Conservation (phyloP, 2,113 vertebrate genomes). For the Poeciliopsis retropinna region DNA sequence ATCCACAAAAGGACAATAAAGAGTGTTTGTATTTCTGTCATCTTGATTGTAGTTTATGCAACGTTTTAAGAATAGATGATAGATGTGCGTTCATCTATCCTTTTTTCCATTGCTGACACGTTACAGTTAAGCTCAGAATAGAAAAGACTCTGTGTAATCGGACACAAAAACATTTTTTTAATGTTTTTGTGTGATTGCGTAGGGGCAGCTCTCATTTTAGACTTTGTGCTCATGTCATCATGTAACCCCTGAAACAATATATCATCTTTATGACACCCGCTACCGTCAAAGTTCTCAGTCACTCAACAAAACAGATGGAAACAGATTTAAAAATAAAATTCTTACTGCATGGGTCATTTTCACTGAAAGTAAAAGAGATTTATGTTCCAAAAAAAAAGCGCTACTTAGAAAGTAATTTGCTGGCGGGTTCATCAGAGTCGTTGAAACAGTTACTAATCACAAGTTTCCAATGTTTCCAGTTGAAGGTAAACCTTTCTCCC, state of each 20-base stretch:
- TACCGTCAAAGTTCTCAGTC: neutral
- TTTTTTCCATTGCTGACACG: neutral
- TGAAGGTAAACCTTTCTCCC: constrained; percentile 14
- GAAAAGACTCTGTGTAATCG: neutral
- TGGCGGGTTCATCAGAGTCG: too few relatives aligned
- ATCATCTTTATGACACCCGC: neutral
- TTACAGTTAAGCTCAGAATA: neutral
- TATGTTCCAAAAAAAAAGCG: neutral
- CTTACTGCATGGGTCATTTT: neutral
- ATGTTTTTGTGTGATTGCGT: neutral
- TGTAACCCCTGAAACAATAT: neutral
- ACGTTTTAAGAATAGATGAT: too few relatives aligned
- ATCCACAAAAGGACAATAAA: too few relatives aligned
- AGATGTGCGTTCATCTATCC: too few relatives aligned
- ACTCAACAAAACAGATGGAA: neutral
- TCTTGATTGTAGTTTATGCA: too few relatives aligned
- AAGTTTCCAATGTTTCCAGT: constrained; percentile 11
- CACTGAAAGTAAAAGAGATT: neutral
- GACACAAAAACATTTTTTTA: too few relatives aligned
- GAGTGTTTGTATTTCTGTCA: too few relatives aligned
- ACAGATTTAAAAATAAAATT: neutral
- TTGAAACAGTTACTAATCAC: constrained; percentile 21
- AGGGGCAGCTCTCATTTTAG: neutral
- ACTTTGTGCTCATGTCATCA: neutral
- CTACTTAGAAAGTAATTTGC: too few relatives aligned